phyloP scores from a whole-genome alignment of 2,797 vertebrate genomes.

The Enteromius paludinosus region DNA sequence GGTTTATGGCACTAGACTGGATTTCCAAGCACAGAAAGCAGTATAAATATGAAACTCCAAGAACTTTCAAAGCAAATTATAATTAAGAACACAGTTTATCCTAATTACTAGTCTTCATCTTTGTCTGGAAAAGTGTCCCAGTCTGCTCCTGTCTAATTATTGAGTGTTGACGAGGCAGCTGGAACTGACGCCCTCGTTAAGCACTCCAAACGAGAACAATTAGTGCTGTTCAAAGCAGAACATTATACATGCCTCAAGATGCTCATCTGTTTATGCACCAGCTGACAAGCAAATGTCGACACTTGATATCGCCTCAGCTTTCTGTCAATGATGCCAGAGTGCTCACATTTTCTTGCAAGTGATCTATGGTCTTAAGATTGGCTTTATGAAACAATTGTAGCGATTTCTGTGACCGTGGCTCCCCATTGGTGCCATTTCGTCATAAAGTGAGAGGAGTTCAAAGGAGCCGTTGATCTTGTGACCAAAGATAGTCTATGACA shows the following conservation, averaged over 20 bases:
- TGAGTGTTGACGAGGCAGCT: conserved; percentile 43
- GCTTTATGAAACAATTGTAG: no score
- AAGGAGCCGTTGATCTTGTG: no score
- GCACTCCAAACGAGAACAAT: conserved; percentile 50
- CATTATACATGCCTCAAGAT: conserved; percentile 39
- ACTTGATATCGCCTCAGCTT: conserved; percentile 1
- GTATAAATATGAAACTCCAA: not conserved
- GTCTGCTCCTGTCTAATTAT: conserved; percentile 45
- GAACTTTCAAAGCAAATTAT: conserved; percentile 18
- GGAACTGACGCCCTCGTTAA: conserved; percentile 40
- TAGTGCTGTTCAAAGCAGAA: conserved; percentile 42
- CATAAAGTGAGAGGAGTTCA: no score
- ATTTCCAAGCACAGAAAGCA: conserved; percentile 7
- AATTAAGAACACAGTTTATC: conserved; percentile 23
- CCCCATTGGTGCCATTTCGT: no score
- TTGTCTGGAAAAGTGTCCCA: conserved; percentile 24
- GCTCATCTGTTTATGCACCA: conserved; percentile 42
- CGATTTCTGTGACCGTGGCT: no score
- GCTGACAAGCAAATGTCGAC: conserved; percentile 21
- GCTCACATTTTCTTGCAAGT: not conserved
- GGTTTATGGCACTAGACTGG: not conserved
- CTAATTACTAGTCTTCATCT: conserved; percentile 31
- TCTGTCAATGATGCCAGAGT: not conserved
- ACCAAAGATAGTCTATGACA: no score
- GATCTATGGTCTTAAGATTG: not conserved